phyloP scores from a whole-genome alignment of 2,797 vertebrate species.

The Tragelaphus eurycerus region DNA sequence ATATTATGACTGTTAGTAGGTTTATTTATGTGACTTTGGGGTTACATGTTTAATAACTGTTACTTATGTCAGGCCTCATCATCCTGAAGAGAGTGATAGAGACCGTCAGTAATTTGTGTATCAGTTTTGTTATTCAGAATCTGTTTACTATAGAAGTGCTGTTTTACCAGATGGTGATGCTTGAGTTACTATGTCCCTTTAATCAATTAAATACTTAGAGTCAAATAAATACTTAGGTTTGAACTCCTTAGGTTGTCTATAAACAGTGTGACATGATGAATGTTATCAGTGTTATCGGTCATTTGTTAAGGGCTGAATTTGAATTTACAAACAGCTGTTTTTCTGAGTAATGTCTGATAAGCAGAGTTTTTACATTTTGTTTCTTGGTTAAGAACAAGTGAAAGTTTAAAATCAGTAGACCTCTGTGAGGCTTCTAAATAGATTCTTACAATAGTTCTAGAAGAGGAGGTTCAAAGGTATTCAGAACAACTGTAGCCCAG shows the following conservation, averaged over 20 bases:
- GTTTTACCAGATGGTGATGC: not conserved
- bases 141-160: constrained; percentile 12
- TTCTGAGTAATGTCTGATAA: not conserved
- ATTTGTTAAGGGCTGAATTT: constrained; percentile 2
- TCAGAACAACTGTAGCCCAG: not conserved
- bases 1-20: not conserved
- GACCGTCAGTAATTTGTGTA: not conserved
- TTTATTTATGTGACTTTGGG: not conserved
- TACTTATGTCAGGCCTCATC: not conserved
- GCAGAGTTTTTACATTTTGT: not conserved
- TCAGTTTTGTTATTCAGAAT: not conserved
- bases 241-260: not conserved
- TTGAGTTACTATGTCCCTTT: not conserved
- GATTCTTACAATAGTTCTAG: not conserved
- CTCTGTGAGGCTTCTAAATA: not conserved
- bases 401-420: not conserved
- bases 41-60: not conserved
- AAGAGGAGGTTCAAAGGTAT: not conserved
- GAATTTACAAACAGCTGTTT: not conserved
- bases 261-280: not conserved
- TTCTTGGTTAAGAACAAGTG: not conserved
- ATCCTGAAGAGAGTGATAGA: not conserved
- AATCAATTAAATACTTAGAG: not conserved
- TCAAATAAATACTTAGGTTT: not conserved
- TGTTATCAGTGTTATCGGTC: not conserved